These are phyloP conservation scores for Kryptolebias ocellatus DNA, from an alignment of 2,797 vertebrate species.

Conservation along the genomic window DNA sequence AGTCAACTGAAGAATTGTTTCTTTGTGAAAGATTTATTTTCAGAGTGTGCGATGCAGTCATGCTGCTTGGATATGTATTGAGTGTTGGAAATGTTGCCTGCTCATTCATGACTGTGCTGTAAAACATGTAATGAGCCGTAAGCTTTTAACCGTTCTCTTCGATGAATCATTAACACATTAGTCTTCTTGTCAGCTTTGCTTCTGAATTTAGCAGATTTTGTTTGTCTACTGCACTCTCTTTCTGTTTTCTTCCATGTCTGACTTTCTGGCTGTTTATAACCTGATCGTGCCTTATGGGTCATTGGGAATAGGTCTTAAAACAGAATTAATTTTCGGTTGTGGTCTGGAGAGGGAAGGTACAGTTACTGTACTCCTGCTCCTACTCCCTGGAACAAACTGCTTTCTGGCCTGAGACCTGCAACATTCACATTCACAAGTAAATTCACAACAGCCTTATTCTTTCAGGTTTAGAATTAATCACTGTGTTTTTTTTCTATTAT, in stretches of 20 bases:
- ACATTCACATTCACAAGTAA: constrained; percentile 1
- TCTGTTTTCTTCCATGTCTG: constrained; percentile 2
- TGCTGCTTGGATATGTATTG: constrained; percentile 33
- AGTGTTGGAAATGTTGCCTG: constrained; percentile 29
- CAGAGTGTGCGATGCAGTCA: constrained; percentile 43
- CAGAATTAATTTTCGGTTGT: neutral
- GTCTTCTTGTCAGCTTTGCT: constrained; percentile 26
- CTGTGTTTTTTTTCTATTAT: neutral
- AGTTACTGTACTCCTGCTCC: neutral
- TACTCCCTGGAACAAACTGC: neutral
- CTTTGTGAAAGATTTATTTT: constrained; percentile 56
- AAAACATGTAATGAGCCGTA: constrained; percentile 42
- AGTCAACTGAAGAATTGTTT: constrained; percentile 69
- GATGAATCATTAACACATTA: constrained; percentile 34
- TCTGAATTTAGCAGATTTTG: constrained; percentile 33
- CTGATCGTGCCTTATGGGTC: neutral
- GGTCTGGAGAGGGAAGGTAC: neutral
- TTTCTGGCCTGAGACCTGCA: constrained; percentile 1
- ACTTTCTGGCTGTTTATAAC: neutral
- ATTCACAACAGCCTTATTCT: neutral
- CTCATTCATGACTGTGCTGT: constrained; percentile 55
- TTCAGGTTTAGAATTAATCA: neutral
- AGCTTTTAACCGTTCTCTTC: constrained; percentile 23
- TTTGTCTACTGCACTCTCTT: neutral
- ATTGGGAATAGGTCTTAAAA: neutral